These are phyloP conservation scores for Prunella fulvescens DNA, from an alignment of 2,113 vertebrate genomes.

Conservation along the genomic window DNA sequence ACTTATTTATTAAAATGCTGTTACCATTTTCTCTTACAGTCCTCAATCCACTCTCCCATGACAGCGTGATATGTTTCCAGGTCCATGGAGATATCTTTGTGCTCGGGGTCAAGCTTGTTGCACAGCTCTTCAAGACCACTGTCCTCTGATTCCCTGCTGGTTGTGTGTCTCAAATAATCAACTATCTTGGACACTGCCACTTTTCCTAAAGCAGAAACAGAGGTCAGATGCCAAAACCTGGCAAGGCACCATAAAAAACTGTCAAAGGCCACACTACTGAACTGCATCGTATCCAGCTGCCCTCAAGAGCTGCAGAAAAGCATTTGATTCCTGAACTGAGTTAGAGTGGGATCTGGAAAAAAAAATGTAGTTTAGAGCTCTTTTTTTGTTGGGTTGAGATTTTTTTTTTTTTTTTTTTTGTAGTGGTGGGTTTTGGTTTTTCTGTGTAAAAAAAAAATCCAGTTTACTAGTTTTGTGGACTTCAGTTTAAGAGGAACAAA, in stretches of 20 bases:
- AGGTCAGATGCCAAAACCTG: neutral
- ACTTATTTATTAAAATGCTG: neutral
- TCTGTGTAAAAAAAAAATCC: neutral
- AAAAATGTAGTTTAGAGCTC: neutral
- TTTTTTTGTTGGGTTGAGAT: neutral
- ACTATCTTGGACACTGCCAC: constrained; percentile 86
- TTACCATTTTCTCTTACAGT: constrained; percentile 79
- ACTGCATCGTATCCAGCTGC: neutral
- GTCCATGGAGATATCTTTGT: constrained; percentile 81
- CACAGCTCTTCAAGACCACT: constrained; percentile 84
- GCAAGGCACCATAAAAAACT: neutral
- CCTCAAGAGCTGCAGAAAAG: neutral
- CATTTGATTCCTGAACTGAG: neutral
- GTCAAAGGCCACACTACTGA: fast-evolving
- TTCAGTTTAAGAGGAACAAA: neutral
- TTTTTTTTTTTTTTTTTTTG: neutral
- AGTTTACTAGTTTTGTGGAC: neutral
- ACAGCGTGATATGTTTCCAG: constrained; percentile 81
- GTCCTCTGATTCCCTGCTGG: constrained; percentile 77
- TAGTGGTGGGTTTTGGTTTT: neutral
- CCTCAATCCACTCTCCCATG: constrained; percentile 88
- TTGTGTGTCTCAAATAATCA: constrained; percentile 82
- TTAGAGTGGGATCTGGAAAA: neutral
- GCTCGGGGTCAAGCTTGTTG: constrained; percentile 86
- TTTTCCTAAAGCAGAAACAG: constrained; percentile 73